Evolutionary conservation across 2,797 vertebrate genomes (phyloP), one percentile per base, ranked within the genome.

Genomic region (Margarornis squamiger): DNA sequence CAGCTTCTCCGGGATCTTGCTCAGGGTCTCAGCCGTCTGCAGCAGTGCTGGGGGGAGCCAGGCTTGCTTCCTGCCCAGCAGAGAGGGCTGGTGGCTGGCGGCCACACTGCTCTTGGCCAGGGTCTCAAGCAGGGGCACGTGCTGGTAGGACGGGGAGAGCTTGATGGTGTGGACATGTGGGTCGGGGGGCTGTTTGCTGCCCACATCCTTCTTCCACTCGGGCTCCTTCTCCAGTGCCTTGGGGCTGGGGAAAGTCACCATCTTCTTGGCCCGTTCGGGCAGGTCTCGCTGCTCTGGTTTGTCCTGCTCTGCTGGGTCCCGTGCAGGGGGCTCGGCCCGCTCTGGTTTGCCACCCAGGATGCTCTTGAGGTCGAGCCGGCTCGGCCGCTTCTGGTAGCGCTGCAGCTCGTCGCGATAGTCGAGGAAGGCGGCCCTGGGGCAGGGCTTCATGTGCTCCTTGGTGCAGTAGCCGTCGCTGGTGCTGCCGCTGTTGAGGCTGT

Each of bases 401-500:
- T 93, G 94, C 22, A 97, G 55, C 46, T 98, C 97, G 0, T 98
- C 97, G 0, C 71, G 96, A 15, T 96, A 98, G 78, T 98, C 97
- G 2, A 98, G 96, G 86, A 98, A 96, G 9, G 96, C 66, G 3
- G 98, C 97, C 90, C 97, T 98, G 27, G 98, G 97, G 72, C 97
- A 97, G n/a, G 98, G 98, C 78, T 92, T 97, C 77, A 99, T 97
- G 96, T 99, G 99, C 62, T 99, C 99, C 86, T 98, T 99, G 70
- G 98, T 98, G 54, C 98, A 99, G 96, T 99, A 99, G 17, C 99
- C 99, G 1, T 99, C 99, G 6, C 99, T 99, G 83, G 98, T 99
- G 97, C 99, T 99, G 78, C 98, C 98, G 16, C 99, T 99, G 96
- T 99, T 99, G 24, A 99, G 98, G 92, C 99, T 99, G 97, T 99